Evolutionary conservation across 92 coral and sea anemone species (phyloP).

Genomic region (Epizoanthus fatuus): DNA sequence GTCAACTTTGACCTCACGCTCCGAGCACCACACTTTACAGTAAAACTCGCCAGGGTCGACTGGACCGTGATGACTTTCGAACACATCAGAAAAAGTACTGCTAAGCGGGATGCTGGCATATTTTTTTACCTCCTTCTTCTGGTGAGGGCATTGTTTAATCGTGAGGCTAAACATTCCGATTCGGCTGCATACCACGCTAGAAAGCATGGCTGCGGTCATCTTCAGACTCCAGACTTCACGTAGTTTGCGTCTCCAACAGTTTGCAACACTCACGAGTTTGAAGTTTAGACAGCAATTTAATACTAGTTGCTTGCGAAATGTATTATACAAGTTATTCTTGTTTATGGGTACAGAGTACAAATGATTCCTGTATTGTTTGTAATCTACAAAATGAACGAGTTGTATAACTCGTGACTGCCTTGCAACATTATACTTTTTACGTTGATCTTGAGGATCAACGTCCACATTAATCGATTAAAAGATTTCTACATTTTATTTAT

Average conservation of each 20-base stretch:
- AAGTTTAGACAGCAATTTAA: not conserved
- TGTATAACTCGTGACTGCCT: constrained; percentile 24
- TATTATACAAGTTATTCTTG: constrained; percentile 20
- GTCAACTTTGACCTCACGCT: constrained; percentile 13
- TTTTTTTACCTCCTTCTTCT: constrained; percentile 24
- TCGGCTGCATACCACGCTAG: constrained; percentile 10
- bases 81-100: constrained; percentile 7
- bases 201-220: constrained; percentile 15
- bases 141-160: constrained; percentile 22
- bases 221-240: not conserved
- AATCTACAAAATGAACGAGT: constrained; percentile 19
- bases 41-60: constrained; percentile 9
- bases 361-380: constrained; percentile 13
- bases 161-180: constrained; percentile 15
- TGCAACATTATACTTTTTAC: constrained; percentile 11
- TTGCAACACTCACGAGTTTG: constrained; percentile 1
- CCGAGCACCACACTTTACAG: constrained; percentile 1
- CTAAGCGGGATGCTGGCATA: constrained; percentile 18
- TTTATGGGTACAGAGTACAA: constrained; percentile 18
- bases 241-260: not conserved
- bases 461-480: not conserved
- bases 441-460: constrained; percentile 18
- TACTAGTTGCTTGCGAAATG: constrained; percentile 9
- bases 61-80: constrained; percentile 19
- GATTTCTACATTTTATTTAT: no score